Evolutionary conservation across 2,797 vertebrate species (phyloP).

Genomic region (Molossus molossus): DNA sequence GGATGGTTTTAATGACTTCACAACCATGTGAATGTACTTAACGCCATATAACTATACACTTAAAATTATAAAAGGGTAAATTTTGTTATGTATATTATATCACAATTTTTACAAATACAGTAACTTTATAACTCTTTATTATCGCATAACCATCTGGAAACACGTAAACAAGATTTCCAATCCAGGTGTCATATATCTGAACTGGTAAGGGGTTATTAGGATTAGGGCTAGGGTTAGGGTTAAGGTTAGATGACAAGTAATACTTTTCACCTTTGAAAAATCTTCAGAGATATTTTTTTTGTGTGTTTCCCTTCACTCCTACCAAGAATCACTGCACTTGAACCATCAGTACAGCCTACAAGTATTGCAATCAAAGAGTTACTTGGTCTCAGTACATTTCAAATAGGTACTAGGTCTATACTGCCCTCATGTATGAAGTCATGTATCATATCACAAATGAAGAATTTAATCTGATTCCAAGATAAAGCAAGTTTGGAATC

Average conservation of each 20-base stretch:
- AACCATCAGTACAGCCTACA: neutral
- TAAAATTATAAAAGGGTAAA: constrained; percentile 31
- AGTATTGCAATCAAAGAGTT: constrained; percentile 32
- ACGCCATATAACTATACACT: neutral
- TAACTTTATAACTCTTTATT: neutral
- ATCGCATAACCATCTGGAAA: neutral
- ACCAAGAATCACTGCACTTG: neutral
- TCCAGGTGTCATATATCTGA: neutral
- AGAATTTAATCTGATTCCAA: constrained; percentile 27
- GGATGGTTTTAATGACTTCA: neutral
- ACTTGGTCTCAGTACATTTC: constrained; percentile 20
- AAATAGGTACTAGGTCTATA: neutral
- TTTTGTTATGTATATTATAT: neutral
- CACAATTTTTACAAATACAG: neutral
- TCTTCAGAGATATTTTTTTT: neutral
- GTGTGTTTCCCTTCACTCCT: neutral
- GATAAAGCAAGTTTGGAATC: constrained; percentile 4
- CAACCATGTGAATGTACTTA: neutral
- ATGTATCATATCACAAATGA: neutral
- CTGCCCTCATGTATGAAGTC: neutral
- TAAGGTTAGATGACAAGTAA: neutral
- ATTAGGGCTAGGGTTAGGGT: neutral
- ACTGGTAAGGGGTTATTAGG: neutral
- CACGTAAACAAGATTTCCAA: neutral
- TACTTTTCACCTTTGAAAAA: constrained; percentile 5